Evolutionary conservation across 2,113 vertebrate species (phyloP), one percentile per base, ranked within the genome.

Genomic region (Ceuthmochares aereus): DNA sequence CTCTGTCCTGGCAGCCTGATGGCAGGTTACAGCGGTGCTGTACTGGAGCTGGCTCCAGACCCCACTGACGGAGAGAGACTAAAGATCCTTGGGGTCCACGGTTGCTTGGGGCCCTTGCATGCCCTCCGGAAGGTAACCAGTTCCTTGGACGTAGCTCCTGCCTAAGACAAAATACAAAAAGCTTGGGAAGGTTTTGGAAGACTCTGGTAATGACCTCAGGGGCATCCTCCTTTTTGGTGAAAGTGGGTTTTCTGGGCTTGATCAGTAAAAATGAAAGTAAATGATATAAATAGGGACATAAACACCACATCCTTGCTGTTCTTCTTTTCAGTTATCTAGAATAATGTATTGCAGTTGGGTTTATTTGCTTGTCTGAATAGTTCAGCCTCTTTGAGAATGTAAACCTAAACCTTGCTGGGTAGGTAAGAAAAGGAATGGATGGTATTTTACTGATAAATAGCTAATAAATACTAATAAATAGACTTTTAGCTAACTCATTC

Each of bases 41-140:
- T 56, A 1, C 43, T 4, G 1, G 40, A 59, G 56, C 42, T 56
- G 37, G 21, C 45, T 45, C 45, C 43, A 40, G 64, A 55, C 8
- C 9, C 2, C 0, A 2, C 34, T 15, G 12, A 70, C 51, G 36
- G 25, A 21, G 15, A 30, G 68, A 73, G 45, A 27, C 66, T 82
- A 66, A 30, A 32, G 30, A 14, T 69, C 26, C 40, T 40, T 40
- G 40, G 40, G 40, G 40, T 12, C 40, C 40, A 10, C 40, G 40
- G n/a, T n/a, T 1, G 0, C 29, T 19, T 43, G 12, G 17, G 32
- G 16, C 10, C 29, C 34, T 55, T 0, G 0, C 2, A 2, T 37
- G 20, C 18, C 1, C 26, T 60, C 2, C 3, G 54, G 42, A 78
- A 49, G 16, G 75, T 37, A 37, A 18, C 29, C 15, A 17, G 0